These are phyloP conservation scores for Phania funesta DNA, from an alignment of 2,888 invertebrate species.

Conservation along the genomic window DNA sequence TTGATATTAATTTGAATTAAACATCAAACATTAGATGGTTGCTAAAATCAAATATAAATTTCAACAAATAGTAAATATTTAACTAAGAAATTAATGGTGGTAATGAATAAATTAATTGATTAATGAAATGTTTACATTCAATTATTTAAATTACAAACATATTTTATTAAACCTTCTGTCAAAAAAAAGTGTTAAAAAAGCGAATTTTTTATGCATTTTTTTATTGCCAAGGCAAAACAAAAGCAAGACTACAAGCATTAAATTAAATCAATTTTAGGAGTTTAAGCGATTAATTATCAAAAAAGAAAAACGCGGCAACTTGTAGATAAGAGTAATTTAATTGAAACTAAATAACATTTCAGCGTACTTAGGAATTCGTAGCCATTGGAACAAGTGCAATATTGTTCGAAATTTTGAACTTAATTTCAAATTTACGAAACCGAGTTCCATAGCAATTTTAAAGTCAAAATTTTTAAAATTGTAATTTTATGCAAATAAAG, in stretches of 20 bases:
- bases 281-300: conserved; percentile 37
- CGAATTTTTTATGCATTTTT: not conserved
- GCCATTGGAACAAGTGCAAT: too few species aligned
- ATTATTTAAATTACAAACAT: conserved; percentile 29
- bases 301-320: not conserved
- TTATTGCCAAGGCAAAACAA: not conserved
- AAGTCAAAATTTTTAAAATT: too few species aligned
- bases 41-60: not conserved
- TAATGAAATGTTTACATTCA: conserved; percentile 34
- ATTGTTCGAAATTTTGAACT: too few species aligned
- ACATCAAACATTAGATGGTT: not conserved
- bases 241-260: conserved; percentile 18
- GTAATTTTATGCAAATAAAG: too few species aligned
- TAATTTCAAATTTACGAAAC: too few species aligned
- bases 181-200: not conserved
- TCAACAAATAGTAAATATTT: conserved; percentile 29
- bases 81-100: not conserved
- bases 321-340: too few species aligned
- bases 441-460: too few species aligned
- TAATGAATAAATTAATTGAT: conserved; percentile 21
- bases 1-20: conserved; percentile 13
- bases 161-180: not conserved
- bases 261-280: conserved; percentile 16
- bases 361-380: too few species aligned
- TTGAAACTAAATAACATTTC: too few species aligned